phyloP scores from a whole-genome alignment of 2,888 invertebrate species.

The Blastobasis lacticolella region DNA sequence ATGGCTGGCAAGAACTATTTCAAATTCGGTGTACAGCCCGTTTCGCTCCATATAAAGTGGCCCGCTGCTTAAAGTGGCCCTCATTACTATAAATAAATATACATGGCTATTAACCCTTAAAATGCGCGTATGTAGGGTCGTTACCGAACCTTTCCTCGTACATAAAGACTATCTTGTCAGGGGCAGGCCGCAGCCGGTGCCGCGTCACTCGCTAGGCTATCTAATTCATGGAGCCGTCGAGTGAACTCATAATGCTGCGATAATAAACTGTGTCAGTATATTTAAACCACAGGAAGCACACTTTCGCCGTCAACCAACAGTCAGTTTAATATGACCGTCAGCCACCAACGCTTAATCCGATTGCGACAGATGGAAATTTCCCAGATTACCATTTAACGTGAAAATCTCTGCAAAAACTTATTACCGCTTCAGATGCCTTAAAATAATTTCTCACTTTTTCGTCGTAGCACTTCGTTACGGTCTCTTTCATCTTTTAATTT shows the following conservation, averaged over 20 bases:
- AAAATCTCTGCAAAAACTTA: conserved; percentile 50
- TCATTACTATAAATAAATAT: too few species aligned
- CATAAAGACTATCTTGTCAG: neutral
- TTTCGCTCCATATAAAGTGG: too few species aligned
- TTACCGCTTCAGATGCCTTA: conserved; percentile 50
- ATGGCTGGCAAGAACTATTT: too few species aligned
- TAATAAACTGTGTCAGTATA: neutral
- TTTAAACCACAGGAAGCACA: too few species aligned
- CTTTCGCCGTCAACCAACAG: conserved; percentile 2
- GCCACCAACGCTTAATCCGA: conserved; percentile 29
- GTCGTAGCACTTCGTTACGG: conserved; percentile 47
- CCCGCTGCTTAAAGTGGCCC: too few species aligned
- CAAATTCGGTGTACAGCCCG: too few species aligned
- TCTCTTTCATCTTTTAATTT: conserved; percentile 55
- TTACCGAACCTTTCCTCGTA: too few species aligned
- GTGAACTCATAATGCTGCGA: neutral
- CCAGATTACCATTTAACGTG: conserved; percentile 52
- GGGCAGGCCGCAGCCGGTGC: neutral
- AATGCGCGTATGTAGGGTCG: too few species aligned
- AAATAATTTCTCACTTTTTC: conserved; percentile 54
- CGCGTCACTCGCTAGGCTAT: neutral
- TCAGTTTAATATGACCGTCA: conserved; percentile 10
- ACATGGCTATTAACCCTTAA: too few species aligned
- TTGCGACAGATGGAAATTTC: conserved; percentile 44
- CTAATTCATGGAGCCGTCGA: neutral